phyloP scores from a whole-genome alignment of 2,113 vertebrate genomes.

The Antechinus flavipes region DNA sequence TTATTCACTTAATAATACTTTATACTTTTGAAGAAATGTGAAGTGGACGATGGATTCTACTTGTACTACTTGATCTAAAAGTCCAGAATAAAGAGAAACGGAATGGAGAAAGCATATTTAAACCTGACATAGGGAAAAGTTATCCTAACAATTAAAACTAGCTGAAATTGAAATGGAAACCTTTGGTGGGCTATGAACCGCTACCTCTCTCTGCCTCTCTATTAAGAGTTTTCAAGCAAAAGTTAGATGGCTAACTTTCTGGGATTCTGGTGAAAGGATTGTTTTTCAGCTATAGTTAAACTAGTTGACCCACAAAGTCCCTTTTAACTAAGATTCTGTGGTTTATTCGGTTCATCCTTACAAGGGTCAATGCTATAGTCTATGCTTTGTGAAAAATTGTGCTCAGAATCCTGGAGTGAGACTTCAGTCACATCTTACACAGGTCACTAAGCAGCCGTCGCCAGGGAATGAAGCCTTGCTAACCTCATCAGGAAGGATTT shows the following conservation, averaged over 20 bases:
- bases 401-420: constrained; percentile 17
- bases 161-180: neutral
- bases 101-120: neutral
- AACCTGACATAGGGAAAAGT: neutral
- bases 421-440: constrained; percentile 49
- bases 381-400: constrained; percentile 39
- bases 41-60: neutral
- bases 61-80: neutral
- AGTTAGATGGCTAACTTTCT: neutral
- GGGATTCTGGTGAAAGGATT: neutral
- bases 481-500: constrained; percentile 58
- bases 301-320: neutral
- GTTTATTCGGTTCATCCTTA: neutral
- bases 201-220: neutral
- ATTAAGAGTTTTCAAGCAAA: neutral
- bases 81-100: neutral
- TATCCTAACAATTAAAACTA: neutral
- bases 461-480: constrained; percentile 28
- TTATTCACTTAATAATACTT: neutral
- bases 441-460: constrained; percentile 50
- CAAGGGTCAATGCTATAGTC: neutral
- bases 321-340: neutral
- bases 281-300: neutral
- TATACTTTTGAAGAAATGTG: neutral
- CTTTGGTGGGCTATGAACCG: neutral